phyloP scores from a whole-genome alignment of 2,113 vertebrate species.

The Pseudorhombus dupliciocellatus region DNA sequence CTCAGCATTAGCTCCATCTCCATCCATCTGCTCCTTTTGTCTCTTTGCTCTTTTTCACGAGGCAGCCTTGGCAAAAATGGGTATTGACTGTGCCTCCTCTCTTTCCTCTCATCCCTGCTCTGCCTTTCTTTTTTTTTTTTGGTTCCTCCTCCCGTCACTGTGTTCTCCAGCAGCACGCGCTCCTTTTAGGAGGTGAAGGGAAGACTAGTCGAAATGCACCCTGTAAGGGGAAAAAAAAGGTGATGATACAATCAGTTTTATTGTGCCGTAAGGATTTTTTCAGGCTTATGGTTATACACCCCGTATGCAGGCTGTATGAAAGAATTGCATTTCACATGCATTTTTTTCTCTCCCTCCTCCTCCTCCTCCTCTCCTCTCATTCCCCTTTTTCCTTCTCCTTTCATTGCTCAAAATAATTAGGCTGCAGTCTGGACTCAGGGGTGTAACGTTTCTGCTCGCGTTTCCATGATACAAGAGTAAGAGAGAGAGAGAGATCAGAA shows the following conservation, averaged over 20 bases:
- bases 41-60: slow-evolving; percentile 69
- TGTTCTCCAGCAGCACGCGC: slow-evolving; percentile 60
- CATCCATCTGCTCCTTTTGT: slow-evolving; percentile 74
- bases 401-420: slow-evolving; percentile 80
- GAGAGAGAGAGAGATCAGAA: background rate
- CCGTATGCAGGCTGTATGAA: slow-evolving; percentile 78
- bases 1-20: slow-evolving; percentile 70
- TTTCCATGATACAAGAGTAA: slow-evolving; percentile 65
- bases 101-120: slow-evolving; percentile 59
- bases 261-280: slow-evolving; percentile 82
- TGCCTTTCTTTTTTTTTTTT: background rate
- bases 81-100: slow-evolving; percentile 69
- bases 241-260: slow-evolving; percentile 83
- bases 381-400: slow-evolving; percentile 58
- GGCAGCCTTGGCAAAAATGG: slow-evolving; percentile 71
- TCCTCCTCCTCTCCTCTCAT: slow-evolving; percentile 8
- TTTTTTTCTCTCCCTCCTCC: slow-evolving; percentile 38
- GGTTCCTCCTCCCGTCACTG: slow-evolving; percentile 20
- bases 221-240: slow-evolving; percentile 80
- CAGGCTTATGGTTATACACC: slow-evolving; percentile 74
- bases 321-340: slow-evolving; percentile 77
- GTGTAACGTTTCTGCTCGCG: slow-evolving; percentile 70
- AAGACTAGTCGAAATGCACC: slow-evolving; percentile 74
- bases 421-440: slow-evolving; percentile 73
- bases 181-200: slow-evolving; percentile 71